These are phyloP conservation scores for Drusus annulatus DNA, from an alignment of 1,140 invertebrate genomes.

Conservation along the genomic window DNA sequence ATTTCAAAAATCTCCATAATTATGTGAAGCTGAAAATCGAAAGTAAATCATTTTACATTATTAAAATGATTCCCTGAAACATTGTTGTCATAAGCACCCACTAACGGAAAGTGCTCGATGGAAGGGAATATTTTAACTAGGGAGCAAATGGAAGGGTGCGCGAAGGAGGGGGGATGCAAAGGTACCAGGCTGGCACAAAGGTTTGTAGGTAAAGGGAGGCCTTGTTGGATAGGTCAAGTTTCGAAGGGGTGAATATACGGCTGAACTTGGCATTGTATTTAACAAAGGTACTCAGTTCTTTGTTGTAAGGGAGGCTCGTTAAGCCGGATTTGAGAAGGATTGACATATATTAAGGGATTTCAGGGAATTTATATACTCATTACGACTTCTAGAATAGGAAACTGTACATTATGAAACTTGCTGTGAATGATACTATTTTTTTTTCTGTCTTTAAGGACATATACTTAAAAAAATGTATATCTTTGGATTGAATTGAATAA, in stretches of 20 bases:
- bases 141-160: constrained; percentile 22
- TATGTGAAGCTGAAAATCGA: not conserved
- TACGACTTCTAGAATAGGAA: no score
- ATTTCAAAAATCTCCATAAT: not conserved
- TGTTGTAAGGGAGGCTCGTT: not conserved
- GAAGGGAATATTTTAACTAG: constrained; percentile 12
- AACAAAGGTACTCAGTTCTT: constrained; percentile 6
- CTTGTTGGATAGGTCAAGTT: constrained; percentile 36
- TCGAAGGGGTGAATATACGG: constrained; percentile 22
- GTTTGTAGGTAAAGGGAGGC: constrained; percentile 41
- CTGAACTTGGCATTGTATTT: constrained; percentile 29
- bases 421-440: no score
- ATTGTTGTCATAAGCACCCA: not conserved
- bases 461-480: no score
- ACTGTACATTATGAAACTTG: no score
- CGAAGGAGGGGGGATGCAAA: constrained; percentile 6
- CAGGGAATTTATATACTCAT: no score
- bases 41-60: not conserved
- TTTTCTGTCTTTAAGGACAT: no score
- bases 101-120: constrained; percentile 29
- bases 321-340: no score
- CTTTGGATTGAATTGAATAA: no score
- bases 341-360: no score
- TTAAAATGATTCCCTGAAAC: constrained; percentile 14
- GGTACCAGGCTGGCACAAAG: constrained; percentile 26